A percentile compares a stretch with the other conserved stretches of the same genome.
Evolutionary conservation across 1,140 invertebrate genomes (phyloP).

Genomic region (Lithobius niger): DNA sequence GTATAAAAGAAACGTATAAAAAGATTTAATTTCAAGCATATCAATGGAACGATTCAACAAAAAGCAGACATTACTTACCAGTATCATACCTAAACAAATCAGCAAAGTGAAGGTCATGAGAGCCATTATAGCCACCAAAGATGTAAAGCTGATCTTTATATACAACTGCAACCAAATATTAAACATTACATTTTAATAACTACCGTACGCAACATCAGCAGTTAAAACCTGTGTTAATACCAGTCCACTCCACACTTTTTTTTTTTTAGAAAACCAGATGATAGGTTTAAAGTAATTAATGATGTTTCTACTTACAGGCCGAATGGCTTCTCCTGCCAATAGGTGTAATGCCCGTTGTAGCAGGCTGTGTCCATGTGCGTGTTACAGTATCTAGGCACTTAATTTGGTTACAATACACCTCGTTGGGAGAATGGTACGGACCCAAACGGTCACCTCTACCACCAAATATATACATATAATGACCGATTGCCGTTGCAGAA

Average conservation of each 20-base stretch:
- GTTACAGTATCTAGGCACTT: slow-evolving; percentile 56
- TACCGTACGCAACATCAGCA: too few relatives aligned
- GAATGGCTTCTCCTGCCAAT: slow-evolving; percentile 71
- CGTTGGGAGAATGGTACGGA: slow-evolving; percentile 46
- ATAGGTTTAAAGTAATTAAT: slow-evolving; percentile 22
- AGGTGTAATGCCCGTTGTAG: slow-evolving; percentile 42
- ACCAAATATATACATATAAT: slow-evolving; percentile 73
- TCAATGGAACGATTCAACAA: too few relatives aligned
- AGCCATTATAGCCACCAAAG: slow-evolving; percentile 75
- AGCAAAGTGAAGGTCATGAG: slow-evolving; percentile 57
- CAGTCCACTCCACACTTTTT: too few relatives aligned
- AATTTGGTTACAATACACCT: slow-evolving; percentile 62
- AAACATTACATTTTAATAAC: too few relatives aligned
- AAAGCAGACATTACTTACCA: slow-evolving; percentile 26
- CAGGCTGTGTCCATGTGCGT: slow-evolving; percentile 49
- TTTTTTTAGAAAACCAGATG: slow-evolving; percentile 9
- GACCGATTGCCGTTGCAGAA: slow-evolving; percentile 54
- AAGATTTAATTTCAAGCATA: too few relatives aligned
- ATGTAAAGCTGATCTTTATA: slow-evolving; percentile 62
- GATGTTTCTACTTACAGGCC: slow-evolving; percentile 56
- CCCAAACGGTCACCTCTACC: slow-evolving; percentile 56
- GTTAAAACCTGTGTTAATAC: too few relatives aligned
- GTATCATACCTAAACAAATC: slow-evolving; percentile 58
- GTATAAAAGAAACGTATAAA: too few relatives aligned
- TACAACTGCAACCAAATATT: slow-evolving; percentile 43